phyloP scores from a whole-genome alignment of 1,140 invertebrate species.

The Bombus pascuorum region DNA sequence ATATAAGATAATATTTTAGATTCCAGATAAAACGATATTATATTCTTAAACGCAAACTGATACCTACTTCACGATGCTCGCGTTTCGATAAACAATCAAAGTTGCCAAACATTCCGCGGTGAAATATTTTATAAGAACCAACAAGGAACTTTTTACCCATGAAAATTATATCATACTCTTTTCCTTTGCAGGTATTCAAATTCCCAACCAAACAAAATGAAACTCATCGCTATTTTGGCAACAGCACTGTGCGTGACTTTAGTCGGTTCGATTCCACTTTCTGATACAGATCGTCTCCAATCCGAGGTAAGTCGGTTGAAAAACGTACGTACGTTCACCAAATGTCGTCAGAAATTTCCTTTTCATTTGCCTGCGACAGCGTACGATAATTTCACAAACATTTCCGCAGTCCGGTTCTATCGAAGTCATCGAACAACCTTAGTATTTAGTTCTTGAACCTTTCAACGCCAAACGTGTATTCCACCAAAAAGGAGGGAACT shows the following conservation, averaged over 20 bases:
- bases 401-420: no score
- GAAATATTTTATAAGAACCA: no score
- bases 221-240: conserved; percentile 67
- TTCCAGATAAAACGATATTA: not conserved
- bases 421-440: no score
- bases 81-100: not conserved
- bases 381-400: not conserved
- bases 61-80: no score
- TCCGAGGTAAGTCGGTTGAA: conserved; percentile 74
- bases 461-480: not conserved
- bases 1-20: not conserved
- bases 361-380: not conserved
- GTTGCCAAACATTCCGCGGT: not conserved
- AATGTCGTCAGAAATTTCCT: not conserved
- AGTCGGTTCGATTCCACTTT: conserved; percentile 74
- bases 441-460: not conserved
- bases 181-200: conserved; percentile 52
- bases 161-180: not conserved
- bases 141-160: no score
- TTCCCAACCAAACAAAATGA: conserved; percentile 69
- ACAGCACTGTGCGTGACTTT: conserved; percentile 71
- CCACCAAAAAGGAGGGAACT: not conserved
- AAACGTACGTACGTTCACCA: no score
- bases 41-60: no score
- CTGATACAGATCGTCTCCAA: conserved; percentile 68